A percentile compares a stretch with the other conserved stretches of the same genome.
Evolutionary conservation across 2,888 invertebrate genomes (phyloP).

Genomic region (Phengaris arion): DNA sequence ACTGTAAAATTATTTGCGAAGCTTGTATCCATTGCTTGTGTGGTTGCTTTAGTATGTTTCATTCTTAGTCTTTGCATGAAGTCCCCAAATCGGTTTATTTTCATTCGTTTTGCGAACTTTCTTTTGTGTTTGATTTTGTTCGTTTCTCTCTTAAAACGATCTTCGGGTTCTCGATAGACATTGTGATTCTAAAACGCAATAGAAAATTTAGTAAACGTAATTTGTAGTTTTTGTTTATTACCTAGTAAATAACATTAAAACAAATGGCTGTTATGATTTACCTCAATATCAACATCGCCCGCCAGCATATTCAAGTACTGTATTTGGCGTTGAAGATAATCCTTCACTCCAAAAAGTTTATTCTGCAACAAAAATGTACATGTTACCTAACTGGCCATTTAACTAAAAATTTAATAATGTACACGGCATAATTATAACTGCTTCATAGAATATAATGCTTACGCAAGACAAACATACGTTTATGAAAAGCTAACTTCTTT

Average conservation of each 20-base stretch:
- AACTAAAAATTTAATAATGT: background rate
- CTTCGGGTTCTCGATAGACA: conserved; percentile 31
- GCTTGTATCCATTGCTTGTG: conserved; percentile 16
- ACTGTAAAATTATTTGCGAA: background rate
- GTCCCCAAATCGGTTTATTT: background rate
- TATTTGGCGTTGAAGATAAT: conserved; percentile 58
- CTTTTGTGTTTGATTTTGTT: background rate
- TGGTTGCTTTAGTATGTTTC: conserved; percentile 10
- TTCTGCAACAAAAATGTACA: conserved; percentile 48
- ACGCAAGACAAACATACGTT: no score
- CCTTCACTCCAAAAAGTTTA: conserved; percentile 58
- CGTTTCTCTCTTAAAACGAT: background rate
- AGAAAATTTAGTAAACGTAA: background rate
- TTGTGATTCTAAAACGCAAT: conserved; percentile 29
- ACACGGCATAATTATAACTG: background rate
- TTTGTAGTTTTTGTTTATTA: no score
- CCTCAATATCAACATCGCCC: conserved; percentile 37
- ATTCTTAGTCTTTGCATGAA: background rate
- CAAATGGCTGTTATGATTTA: conserved; percentile 29
- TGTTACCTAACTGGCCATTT: background rate
- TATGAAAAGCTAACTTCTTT: no score
- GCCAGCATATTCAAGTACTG: conserved; percentile 47
- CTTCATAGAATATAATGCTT: no score
- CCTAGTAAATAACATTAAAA: background rate
- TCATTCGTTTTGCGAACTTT: background rate